Conservation (phyloP, 2,797 vertebrate genomes). For the Thamnophis elegans region DNA sequence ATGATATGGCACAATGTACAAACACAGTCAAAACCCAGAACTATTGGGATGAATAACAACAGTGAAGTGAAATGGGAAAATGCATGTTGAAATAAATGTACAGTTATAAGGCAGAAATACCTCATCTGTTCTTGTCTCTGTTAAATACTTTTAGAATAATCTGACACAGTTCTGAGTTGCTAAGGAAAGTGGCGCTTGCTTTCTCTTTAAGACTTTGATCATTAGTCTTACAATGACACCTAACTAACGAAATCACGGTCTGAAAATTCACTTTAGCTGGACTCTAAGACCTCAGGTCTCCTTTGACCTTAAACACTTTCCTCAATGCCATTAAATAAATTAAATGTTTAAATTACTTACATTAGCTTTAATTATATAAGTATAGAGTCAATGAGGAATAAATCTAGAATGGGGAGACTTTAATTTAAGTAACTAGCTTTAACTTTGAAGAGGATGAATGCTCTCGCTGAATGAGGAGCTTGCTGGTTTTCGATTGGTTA, state of each 20-base stretch:
- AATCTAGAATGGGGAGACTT: conserved; percentile 53
- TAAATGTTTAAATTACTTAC: conserved; percentile 63
- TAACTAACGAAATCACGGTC: conserved; percentile 49
- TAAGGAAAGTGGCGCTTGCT: conserved; percentile 24
- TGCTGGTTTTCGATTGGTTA: conserved; percentile 18
- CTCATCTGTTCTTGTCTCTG: background rate
- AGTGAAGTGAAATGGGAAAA: background rate
- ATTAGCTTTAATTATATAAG: conserved; percentile 67
- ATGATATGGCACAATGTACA: background rate
- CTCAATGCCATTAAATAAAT: conserved; percentile 67
- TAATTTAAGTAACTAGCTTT: conserved; percentile 49
- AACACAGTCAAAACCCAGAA: background rate
- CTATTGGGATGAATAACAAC: background rate
- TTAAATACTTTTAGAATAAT: conserved; percentile 16
- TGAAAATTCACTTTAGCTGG: conserved; percentile 50
- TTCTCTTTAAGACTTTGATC: conserved; percentile 45
- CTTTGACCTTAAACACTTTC: conserved; percentile 62
- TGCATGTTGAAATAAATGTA: background rate
- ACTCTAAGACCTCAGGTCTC: conserved; percentile 56
- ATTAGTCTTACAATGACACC: conserved; percentile 56
- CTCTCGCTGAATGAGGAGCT: conserved; percentile 5
- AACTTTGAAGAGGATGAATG: conserved; percentile 32
- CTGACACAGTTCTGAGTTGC: conserved; percentile 30
- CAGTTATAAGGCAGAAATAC: background rate
- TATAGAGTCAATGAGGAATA: conserved; percentile 61